A percentile compares a stretch with the other conserved stretches of the same genome.
phyloP scores from a whole-genome alignment of 2,888 invertebrate genomes.

The Biston betularia region DNA sequence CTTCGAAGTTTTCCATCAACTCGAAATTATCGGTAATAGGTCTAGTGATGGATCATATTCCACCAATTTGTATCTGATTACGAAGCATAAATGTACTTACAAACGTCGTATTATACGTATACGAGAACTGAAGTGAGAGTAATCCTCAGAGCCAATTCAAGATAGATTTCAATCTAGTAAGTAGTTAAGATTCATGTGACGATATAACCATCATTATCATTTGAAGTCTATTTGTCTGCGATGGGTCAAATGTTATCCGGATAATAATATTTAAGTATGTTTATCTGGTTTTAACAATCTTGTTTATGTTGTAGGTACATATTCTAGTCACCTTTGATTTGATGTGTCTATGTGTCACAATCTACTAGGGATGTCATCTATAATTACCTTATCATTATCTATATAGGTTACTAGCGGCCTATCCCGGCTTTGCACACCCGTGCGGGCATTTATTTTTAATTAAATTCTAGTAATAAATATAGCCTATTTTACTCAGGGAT shows the following conservation, averaged over 20 bases:
- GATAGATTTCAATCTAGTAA: slow-evolving; percentile 20
- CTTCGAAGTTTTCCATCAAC: slow-evolving; percentile 42
- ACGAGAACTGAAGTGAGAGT: slow-evolving; percentile 20
- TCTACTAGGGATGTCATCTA: too few relatives aligned
- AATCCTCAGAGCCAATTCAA: slow-evolving; percentile 20
- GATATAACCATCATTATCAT: slow-evolving; percentile 21
- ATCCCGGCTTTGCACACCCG: too few relatives aligned
- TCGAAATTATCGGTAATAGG: slow-evolving; percentile 25
- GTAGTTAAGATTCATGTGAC: slow-evolving; percentile 8
- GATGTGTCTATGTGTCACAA: neutral
- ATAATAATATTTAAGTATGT: slow-evolving; percentile 1
- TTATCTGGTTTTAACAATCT: slow-evolving; percentile 6
- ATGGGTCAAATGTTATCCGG: slow-evolving; percentile 14
- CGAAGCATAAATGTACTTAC: slow-evolving; percentile 36
- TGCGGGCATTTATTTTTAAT: too few relatives aligned
- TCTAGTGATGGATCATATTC: slow-evolving; percentile 39
- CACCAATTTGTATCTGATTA: slow-evolving; percentile 44
- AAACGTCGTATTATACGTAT: too few relatives aligned
- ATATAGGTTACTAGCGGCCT: too few relatives aligned
- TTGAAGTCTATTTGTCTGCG: neutral
- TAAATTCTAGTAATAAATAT: too few relatives aligned
- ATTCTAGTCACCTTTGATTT: slow-evolving; percentile 7
- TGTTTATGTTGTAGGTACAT: neutral
- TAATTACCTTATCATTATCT: too few relatives aligned
- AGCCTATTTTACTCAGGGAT: too few relatives aligned